Base-by-base conservation (phyloP, 2,113 vertebrate species). In the Myrmecobius fasciatus region DNA sequence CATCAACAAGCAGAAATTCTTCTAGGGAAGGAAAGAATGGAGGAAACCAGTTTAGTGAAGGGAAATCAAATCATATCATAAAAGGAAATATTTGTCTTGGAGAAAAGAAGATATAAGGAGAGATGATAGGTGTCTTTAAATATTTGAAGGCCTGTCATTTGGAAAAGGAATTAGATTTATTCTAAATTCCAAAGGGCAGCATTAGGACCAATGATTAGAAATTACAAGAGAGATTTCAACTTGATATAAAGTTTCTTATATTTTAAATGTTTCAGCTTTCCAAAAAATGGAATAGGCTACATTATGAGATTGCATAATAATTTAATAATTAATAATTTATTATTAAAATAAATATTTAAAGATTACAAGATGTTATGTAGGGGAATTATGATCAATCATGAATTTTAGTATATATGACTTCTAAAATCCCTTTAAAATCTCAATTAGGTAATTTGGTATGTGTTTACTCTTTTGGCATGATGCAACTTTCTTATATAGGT, bases 71-170 rank as follows among this genome's bases (percentile, higher is more conserved):
- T 83, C 36, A 43, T 83, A 20, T 43, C 36, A 83, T 43, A 83
- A 43, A 20, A 83, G n/a, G n/a, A 43, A 83, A 83, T 43, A 83
- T 83, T 83, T 83, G 6, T 83, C 67, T 83, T 83, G n/a, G n/a
- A 43, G 20, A 83, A 83, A 7, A 43, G 67, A 43, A 83, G n/a
- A 43, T 43, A 22, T 24, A 43, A 83, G 67, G 67, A 24, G n/a
- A 83, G n/a, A 83, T 83, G 67, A 83, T n/a, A 83, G 67, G 24
- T 83, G n/a, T 83, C 67, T 83, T 83, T 83, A 83, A 83, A 83
- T 83, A 83, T 83, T 83, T 43, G 67, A 83, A 75, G n/a, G 7
- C 20, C n/a, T 83, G 36, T 83, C 67, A 83, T 83, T 24, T 43
- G 20, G n/a, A 83, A 83, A n/a, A 83, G 67, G 6, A 83, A 83